Conservation (phyloP, 2,113 vertebrate genomes). For the Nycticebus coucang region DNA sequence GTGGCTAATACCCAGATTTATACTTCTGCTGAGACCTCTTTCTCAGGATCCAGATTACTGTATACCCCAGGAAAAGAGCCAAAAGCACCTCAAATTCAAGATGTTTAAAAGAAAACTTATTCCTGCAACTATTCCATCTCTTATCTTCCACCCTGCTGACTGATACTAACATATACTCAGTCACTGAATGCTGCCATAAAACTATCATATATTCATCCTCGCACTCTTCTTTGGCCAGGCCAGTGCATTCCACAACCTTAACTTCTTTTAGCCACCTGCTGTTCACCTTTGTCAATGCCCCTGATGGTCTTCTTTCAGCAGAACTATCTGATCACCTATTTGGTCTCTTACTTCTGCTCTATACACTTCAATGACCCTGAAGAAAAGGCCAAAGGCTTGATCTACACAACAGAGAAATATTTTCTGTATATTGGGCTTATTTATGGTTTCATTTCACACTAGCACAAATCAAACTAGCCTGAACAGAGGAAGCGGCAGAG, state of each 20-base stretch:
- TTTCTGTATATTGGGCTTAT: not conserved
- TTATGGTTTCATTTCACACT: not conserved
- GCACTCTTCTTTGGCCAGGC: not conserved
- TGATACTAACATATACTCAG: not conserved
- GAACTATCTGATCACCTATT: not conserved
- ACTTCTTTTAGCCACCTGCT: not conserved
- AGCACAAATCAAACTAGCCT: not conserved
- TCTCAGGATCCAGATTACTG: not conserved
- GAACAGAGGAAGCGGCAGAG: not conserved
- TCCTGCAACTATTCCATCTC: not conserved
- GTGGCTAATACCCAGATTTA: not conserved
- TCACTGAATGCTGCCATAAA: not conserved
- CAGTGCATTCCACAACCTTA: not conserved
- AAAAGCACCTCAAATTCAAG: not conserved
- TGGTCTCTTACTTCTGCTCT: not conserved
- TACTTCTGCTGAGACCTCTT: not conserved
- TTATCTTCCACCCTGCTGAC: not conserved
- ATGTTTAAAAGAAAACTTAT: not conserved
- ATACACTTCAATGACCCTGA: not conserved
- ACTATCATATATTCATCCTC: not conserved
- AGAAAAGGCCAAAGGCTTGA: not conserved
- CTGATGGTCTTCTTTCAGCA: not conserved
- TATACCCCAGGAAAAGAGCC: not conserved
- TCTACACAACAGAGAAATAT: not conserved
- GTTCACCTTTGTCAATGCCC: not conserved